Evolutionary conservation across 2,113 vertebrate genomes (phyloP).

Genomic region (Lampris megalopsis): DNA sequence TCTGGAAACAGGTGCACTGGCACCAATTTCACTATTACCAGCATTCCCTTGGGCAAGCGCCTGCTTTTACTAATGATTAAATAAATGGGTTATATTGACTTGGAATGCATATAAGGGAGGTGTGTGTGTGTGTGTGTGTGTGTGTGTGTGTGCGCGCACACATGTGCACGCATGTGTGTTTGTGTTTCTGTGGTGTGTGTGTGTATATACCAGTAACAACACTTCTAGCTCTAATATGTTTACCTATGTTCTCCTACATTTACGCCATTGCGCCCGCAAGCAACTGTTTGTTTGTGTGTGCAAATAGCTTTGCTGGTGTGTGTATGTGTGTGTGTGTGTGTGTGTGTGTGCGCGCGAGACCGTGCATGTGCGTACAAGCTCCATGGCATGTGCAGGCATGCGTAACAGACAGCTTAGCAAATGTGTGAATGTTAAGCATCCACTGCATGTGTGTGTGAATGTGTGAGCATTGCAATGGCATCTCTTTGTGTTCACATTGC

Average conservation of each 20-base stretch:
- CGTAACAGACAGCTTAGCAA: conserved; percentile 16
- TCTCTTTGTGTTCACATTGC: conserved; percentile 19
- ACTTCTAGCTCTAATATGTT: conserved; percentile 17
- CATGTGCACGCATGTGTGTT: neutral
- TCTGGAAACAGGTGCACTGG: conserved; percentile 42
- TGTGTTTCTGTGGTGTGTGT: conserved; percentile 2
- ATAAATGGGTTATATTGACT: conserved; percentile 21
- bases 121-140: conserved; percentile 2
- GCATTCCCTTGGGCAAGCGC: conserved; percentile 24
- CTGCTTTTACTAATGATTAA: conserved; percentile 32
- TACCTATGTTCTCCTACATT: conserved; percentile 15
- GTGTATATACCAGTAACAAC: conserved; percentile 12
- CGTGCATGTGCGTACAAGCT: neutral
- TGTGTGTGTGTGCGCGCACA: conserved; percentile 2
- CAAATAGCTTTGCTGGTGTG: neutral
- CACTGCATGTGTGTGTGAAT: conserved; percentile 1
- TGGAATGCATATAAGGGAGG: conserved; percentile 1
- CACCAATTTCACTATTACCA: conserved; percentile 36
- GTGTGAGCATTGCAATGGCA: neutral
- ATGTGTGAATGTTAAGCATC: conserved; percentile 39
- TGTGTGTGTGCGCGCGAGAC: conserved; percentile 1
- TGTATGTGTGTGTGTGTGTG: conserved; percentile 7
- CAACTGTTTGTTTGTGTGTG: conserved; percentile 10
- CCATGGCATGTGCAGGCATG: conserved; percentile 42
- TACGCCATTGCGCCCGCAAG: conserved; percentile 33